A percentile compares a stretch with the other conserved stretches of the same genome.
Evolutionary conservation across 2,113 vertebrate species (phyloP).

Genomic region (Camarhynchus parvulus): DNA sequence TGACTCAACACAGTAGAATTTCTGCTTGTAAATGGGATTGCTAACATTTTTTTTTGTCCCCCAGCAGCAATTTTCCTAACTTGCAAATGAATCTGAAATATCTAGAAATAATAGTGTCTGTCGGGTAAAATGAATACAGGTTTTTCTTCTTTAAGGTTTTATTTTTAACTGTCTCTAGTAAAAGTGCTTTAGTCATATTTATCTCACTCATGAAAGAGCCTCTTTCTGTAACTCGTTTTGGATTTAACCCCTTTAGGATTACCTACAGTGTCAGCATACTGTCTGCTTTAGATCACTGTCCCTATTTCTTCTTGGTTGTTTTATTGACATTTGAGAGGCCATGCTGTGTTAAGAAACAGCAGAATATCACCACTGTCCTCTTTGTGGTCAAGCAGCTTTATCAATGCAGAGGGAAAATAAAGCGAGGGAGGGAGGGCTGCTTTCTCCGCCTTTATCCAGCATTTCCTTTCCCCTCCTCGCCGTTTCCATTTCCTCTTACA

Average conservation of each 20-base stretch:
- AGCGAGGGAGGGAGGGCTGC: not conserved
- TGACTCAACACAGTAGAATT: constrained; percentile 58
- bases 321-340: not conserved
- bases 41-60: not conserved
- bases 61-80: constrained; percentile 47
- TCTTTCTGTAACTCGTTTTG: not conserved
- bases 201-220: constrained; percentile 35
- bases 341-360: not conserved
- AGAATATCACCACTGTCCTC: not conserved
- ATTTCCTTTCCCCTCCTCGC: not conserved
- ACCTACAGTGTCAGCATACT: not conserved
- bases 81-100: constrained; percentile 58
- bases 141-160: constrained; percentile 59
- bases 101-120: constrained; percentile 61
- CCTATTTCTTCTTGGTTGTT: not conserved
- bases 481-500: not conserved
- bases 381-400: not conserved
- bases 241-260: constrained; percentile 42
- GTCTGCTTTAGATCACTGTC: not conserved
- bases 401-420: not conserved
- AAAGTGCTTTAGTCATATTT: constrained; percentile 59
- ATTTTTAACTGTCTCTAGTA: constrained; percentile 65
- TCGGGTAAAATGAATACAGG: constrained; percentile 24
- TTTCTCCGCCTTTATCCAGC: not conserved
- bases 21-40: constrained; percentile 41